These are phyloP conservation scores for Andrena bucephala DNA, from an alignment of 2,888 invertebrate species.

Conservation along the genomic window DNA sequence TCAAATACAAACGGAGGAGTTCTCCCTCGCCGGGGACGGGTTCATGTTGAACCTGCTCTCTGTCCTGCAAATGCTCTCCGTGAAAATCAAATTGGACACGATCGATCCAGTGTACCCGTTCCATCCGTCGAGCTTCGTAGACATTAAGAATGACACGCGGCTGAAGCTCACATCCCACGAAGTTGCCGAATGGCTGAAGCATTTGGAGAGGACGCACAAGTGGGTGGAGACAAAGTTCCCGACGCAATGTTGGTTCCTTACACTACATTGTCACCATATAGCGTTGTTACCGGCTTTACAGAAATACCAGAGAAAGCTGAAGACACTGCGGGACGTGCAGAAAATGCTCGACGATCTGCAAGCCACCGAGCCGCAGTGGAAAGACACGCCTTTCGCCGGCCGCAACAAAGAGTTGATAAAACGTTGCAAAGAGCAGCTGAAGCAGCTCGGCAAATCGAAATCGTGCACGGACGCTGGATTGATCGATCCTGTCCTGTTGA, in stretches of 20 bases:
- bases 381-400: conserved; percentile 90
- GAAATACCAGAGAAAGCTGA: conserved; percentile 91
- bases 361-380: conserved; percentile 93
- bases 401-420: conserved; percentile 94
- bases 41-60: conserved; percentile 97
- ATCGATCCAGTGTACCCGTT: conserved; percentile 96
- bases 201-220: conserved; percentile 88
- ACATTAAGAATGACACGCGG: conserved; percentile 92
- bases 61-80: conserved; percentile 95
- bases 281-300: conserved; percentile 95
- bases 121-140: conserved; percentile 91
- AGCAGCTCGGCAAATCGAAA: conserved; percentile 91
- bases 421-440: conserved; percentile 95
- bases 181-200: conserved; percentile 91
- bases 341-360: conserved; percentile 94
- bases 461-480: conserved; percentile 96
- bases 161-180: conserved; percentile 94
- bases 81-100: conserved; percentile 95
- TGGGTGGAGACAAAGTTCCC: conserved; percentile 96
- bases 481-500: conserved; percentile 93
- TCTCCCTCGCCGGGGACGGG: conserved; percentile 95
- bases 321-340: conserved; percentile 94
- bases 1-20: conserved; percentile 96
- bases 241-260: conserved; percentile 98
- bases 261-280: conserved; percentile 97